phyloP scores from a whole-genome alignment of 2,888 invertebrate genomes.

The Patella depressa region DNA sequence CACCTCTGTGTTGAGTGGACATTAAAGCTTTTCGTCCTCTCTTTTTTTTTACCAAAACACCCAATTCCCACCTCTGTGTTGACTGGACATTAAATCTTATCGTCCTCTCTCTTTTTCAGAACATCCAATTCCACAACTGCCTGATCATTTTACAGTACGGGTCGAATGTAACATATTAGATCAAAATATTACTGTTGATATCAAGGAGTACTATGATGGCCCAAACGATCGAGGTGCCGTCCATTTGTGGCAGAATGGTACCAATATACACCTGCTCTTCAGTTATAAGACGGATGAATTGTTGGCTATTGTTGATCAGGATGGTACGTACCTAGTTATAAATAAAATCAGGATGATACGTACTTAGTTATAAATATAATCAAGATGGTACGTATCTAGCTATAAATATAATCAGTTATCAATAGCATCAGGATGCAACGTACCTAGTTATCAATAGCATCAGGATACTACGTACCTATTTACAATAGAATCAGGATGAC shows the following conservation, averaged over 20 bases:
- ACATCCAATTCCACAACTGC: constrained; percentile 31
- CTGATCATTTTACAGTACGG: constrained; percentile 40
- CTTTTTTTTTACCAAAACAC: too few relatives aligned
- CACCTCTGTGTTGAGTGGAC: too few relatives aligned
- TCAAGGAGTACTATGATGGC: constrained; percentile 50
- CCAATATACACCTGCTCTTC: constrained; percentile 23
- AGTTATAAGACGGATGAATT: constrained; percentile 49
- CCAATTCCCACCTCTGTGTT: too few relatives aligned
- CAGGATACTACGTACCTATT: too few relatives aligned
- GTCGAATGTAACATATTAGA: constrained; percentile 47
- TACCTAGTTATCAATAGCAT: too few relatives aligned
- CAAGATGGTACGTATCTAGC: too few relatives aligned
- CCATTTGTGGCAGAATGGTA: constrained; percentile 24
- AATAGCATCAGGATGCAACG: too few relatives aligned
- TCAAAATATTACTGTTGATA: constrained; percentile 42
- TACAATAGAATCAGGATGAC: too few relatives aligned
- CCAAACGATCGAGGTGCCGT: constrained; percentile 42
- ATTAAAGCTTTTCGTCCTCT: too few relatives aligned
- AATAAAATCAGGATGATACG: neutral
- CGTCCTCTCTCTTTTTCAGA: constrained; percentile 18
- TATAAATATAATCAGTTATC: too few relatives aligned
- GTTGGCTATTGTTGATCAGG: constrained; percentile 29
- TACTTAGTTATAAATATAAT: too few relatives aligned
- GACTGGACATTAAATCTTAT: too few relatives aligned
- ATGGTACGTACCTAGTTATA: neutral